Evolutionary conservation across 2,797 vertebrate species (phyloP).

Genomic region (Diglossa cyanea): DNA sequence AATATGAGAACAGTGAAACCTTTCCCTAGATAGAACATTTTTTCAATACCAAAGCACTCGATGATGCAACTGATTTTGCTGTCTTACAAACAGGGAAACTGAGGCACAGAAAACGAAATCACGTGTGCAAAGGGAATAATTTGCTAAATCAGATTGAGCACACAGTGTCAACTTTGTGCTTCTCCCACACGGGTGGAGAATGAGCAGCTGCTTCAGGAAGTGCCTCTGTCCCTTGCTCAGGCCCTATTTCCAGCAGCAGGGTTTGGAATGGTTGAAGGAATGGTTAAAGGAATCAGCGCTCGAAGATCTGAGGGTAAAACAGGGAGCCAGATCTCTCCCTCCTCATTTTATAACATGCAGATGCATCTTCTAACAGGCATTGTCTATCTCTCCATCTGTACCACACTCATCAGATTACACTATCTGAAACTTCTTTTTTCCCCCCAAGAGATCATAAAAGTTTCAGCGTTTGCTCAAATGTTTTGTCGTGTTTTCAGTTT

Average conservation of each 20-base stretch:
- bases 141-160: background rate
- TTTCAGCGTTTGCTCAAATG: slow-evolving; percentile 48
- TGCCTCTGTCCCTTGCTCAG: background rate
- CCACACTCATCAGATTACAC: slow-evolving; percentile 56
- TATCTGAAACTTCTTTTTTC: slow-evolving; percentile 38
- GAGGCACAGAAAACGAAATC: background rate
- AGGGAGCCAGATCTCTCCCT: background rate
- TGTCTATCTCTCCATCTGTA: slow-evolving; percentile 52
- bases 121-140: background rate
- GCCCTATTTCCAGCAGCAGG: background rate
- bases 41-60: background rate
- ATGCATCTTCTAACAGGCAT: slow-evolving; percentile 50
- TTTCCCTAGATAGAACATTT: background rate
- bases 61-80: background rate
- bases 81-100: background rate
- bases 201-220: background rate
- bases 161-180: accelerated
- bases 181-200: background rate
- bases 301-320: background rate
- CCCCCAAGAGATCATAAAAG: slow-evolving; percentile 57
- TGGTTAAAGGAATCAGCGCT: background rate
- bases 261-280: background rate
- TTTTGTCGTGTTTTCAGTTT: slow-evolving; percentile 52
- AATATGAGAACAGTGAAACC: background rate
- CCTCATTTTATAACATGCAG: slow-evolving; percentile 31